A percentile compares a stretch with the other conserved stretches of the same genome.
Conservation (phyloP, 2,888 invertebrate species). For the Neoaliturus tenellus region DNA sequence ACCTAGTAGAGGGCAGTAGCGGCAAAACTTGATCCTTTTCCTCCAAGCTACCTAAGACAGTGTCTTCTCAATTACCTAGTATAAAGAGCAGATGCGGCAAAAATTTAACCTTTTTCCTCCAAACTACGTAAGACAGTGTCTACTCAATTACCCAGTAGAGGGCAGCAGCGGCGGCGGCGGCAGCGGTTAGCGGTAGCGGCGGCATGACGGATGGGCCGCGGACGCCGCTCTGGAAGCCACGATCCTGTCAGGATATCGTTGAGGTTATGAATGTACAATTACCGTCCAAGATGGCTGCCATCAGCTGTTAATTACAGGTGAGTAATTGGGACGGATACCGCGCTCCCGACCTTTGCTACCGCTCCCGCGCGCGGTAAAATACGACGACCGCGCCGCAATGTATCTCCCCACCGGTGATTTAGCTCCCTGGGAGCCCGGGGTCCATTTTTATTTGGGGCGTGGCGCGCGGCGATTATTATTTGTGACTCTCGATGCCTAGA, state of each 20-base stretch:
- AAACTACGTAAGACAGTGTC: no score
- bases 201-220: background rate
- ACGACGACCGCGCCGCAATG: background rate
- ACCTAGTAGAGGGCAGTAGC: no score
- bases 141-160: no score
- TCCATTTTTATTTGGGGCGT: background rate
- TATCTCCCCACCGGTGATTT: conserved; percentile 1
- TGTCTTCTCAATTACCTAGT: no score
- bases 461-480: background rate
- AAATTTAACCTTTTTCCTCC: no score
- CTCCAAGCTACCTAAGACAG: no score
- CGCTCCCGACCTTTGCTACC: background rate
- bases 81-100: no score
- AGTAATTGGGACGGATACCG: conserved; percentile 44
- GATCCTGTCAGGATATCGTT: conserved; percentile 28
- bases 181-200: no score
- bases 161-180: no score
- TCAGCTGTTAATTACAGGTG: conserved; percentile 51
- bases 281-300: conserved; percentile 49
- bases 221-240: background rate
- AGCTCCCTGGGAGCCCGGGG: background rate
- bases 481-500: no score
- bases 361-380: background rate
- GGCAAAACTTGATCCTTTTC: no score
- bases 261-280: conserved; percentile 50